Percentiles rank a stretch among this genome's conserved stretches.
Conservation (phyloP, 2,888 invertebrate species). For the Hirtodrosophila alboralis region DNA sequence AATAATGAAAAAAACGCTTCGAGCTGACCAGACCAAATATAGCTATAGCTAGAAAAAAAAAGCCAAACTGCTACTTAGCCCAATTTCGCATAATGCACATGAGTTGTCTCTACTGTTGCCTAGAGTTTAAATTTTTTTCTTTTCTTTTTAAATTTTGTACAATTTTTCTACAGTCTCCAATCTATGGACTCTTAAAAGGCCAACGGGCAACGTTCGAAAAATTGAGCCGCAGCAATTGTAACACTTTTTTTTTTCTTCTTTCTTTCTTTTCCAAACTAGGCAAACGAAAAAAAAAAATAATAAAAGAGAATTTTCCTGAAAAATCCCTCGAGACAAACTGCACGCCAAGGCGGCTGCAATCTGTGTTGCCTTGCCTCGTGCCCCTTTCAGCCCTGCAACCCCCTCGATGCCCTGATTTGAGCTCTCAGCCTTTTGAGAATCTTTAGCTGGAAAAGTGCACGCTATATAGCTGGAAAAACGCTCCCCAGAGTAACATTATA, state of each 20-base stretch:
- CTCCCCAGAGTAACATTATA: constrained; percentile 74
- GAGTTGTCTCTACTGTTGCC: constrained; percentile 32
- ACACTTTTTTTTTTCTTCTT: constrained; percentile 63
- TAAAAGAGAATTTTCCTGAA: constrained; percentile 48
- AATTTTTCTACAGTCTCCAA: constrained; percentile 4
- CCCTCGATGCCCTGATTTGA: no score
- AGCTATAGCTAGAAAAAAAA: constrained; percentile 26
- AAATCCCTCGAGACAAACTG: constrained; percentile 68
- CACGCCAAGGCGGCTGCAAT: constrained; percentile 43
- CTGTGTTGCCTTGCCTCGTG: background rate
- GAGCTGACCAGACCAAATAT: constrained; percentile 51
- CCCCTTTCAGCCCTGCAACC: background rate
- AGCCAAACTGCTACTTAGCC: constrained; percentile 69
- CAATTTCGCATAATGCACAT: constrained; percentile 78
- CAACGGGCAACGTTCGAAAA: constrained; percentile 52
- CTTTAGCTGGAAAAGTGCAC: constrained; percentile 35
- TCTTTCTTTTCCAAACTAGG: no score
- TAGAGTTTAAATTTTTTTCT: constrained; percentile 8
- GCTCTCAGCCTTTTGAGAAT: constrained; percentile 21
- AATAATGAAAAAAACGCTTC: constrained; percentile 53
- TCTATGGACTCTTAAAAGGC: constrained; percentile 21
- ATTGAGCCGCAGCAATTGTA: constrained; percentile 71
- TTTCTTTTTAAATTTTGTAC: no score
- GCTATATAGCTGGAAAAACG: constrained; percentile 59
- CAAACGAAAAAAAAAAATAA: constrained; percentile 22